Evolutionary conservation across 1,140 invertebrate species (phyloP).

Genomic region (Drosophila saltans): DNA sequence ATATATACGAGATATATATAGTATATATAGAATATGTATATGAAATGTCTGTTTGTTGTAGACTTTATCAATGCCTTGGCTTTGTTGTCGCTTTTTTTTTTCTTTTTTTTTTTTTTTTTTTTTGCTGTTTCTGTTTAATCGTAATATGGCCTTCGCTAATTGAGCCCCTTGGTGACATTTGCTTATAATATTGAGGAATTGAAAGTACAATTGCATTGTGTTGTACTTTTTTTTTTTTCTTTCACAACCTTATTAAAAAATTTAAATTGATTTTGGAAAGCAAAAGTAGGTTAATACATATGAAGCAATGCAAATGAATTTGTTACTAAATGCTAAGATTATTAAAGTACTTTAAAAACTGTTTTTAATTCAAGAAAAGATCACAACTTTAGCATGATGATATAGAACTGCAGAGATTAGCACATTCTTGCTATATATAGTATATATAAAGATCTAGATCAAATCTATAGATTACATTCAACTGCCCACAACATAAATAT

Average conservation of each 20-base stretch:
- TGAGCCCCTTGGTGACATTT: conserved; percentile 27
- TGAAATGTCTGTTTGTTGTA: conserved; percentile 25
- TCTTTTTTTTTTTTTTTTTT: conserved; percentile 1
- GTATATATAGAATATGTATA: conserved; percentile 19
- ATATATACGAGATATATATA: conserved; percentile 25
- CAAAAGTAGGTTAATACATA: not conserved
- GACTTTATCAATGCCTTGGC: conserved; percentile 33
- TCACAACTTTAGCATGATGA: too few relatives aligned
- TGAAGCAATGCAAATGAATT: too few relatives aligned
- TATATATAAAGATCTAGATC: too few relatives aligned
- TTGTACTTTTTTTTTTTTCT: too few relatives aligned
- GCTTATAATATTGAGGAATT: not conserved
- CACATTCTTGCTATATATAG: too few relatives aligned
- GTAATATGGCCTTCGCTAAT: conserved; percentile 25
- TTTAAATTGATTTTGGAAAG: not conserved
- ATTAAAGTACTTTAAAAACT: too few relatives aligned
- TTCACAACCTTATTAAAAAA: too few relatives aligned
- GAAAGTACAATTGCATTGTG: not conserved
- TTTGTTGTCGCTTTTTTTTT: conserved; percentile 16
- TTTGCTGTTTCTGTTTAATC: not conserved
- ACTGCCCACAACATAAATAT: too few relatives aligned
- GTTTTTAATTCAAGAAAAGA: too few relatives aligned
- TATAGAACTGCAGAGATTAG: too few relatives aligned
- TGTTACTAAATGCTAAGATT: too few relatives aligned
- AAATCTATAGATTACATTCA: too few relatives aligned